Conservation (phyloP, 2,797 vertebrate genomes). For the Epinephelus coioides region DNA sequence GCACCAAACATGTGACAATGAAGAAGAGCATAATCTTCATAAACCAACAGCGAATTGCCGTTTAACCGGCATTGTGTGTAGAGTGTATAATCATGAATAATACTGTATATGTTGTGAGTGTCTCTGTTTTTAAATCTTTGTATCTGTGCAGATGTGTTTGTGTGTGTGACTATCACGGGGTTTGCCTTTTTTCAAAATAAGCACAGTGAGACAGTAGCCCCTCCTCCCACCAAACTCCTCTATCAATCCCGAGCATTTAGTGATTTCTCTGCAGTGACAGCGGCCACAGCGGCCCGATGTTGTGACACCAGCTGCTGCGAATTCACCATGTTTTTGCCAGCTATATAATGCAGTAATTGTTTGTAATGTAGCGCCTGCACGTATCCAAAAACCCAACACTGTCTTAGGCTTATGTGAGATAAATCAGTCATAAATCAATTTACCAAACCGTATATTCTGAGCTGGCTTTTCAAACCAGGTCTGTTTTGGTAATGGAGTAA, state of each 20-base stretch:
- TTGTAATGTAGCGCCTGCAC: constrained; percentile 74
- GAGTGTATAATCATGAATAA: constrained; percentile 57
- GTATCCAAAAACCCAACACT: constrained; percentile 75
- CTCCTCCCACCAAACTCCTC: constrained; percentile 49
- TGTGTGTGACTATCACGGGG: constrained; percentile 10
- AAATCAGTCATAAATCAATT: constrained; percentile 85
- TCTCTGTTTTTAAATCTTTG: constrained; percentile 51
- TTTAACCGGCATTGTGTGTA: constrained; percentile 65
- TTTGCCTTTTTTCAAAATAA: constrained; percentile 57
- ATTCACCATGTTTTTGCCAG: constrained; percentile 61
- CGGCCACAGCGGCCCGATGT: constrained; percentile 55
- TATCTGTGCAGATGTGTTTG: constrained; percentile 44
- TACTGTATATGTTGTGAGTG: constrained; percentile 39
- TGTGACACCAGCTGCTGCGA: constrained; percentile 62
- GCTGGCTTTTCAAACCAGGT: constrained; percentile 69
- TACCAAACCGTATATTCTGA: constrained; percentile 76
- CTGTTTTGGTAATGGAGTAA: constrained; percentile 84
- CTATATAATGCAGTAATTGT: constrained; percentile 72
- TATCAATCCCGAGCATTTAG: constrained; percentile 68
- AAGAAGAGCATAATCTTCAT: constrained; percentile 80
- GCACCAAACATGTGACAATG: constrained; percentile 69
- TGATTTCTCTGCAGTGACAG: constrained; percentile 36
- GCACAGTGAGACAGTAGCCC: constrained; percentile 40
- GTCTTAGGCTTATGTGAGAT: constrained; percentile 75
- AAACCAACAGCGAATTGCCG: constrained; percentile 74